phyloP scores from a whole-genome alignment of 1,140 invertebrate genomes.

The Platorchestia sp. region DNA sequence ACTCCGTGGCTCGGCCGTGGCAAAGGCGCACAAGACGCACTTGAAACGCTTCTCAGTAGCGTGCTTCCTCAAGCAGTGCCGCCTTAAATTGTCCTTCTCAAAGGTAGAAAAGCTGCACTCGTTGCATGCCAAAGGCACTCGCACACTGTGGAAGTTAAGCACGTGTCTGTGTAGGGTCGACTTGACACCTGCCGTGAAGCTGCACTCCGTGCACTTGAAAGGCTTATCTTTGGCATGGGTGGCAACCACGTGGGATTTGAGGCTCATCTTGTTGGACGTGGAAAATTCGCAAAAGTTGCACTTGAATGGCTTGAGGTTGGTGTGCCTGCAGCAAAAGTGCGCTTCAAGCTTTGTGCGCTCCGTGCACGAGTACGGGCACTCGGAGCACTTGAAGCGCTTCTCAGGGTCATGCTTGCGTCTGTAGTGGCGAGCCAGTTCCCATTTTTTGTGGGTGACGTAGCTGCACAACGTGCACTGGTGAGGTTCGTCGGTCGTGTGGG shows the following conservation, averaged over 20 bases:
- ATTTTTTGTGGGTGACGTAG: neutral
- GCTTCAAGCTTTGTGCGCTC: neutral
- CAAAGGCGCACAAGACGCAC: neutral
- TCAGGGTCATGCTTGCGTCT: constrained; percentile 2
- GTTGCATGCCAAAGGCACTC: neutral
- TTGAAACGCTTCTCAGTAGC: neutral
- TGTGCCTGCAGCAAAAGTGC: neutral
- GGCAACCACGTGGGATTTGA: neutral
- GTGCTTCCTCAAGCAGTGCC: neutral
- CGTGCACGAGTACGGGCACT: neutral
- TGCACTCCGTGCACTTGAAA: neutral
- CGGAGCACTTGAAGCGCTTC: constrained; percentile 35
- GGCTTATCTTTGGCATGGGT: constrained; percentile 18
- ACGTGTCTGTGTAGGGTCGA: neutral
- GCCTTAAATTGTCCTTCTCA: neutral
- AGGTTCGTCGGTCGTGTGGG: neutral
- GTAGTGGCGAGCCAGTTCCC: neutral
- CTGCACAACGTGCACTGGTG: neutral
- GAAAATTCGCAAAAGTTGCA: neutral
- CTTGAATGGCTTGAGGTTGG: constrained; percentile 3
- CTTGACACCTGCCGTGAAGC: neutral
- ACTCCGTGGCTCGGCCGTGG: neutral
- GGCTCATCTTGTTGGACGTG: constrained; percentile 26
- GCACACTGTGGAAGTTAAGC: neutral
- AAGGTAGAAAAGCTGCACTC: neutral